Evolutionary conservation across 2,888 invertebrate species (phyloP).

Genomic region (Reticulitermes lucifugus): DNA sequence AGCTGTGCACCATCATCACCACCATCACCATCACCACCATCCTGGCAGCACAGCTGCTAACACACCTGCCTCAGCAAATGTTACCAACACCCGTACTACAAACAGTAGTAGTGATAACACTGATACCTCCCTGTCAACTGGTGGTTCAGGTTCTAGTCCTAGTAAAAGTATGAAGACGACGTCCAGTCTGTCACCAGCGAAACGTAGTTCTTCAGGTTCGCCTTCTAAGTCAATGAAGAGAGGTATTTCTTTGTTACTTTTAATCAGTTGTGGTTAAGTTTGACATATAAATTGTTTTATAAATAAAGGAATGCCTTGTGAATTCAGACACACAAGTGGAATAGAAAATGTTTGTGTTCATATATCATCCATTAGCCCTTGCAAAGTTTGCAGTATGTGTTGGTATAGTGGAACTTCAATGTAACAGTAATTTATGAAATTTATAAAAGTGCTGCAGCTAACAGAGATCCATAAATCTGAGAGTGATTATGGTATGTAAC

Average conservation of each 20-base stretch:
- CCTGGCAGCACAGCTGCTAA: conserved; percentile 60
- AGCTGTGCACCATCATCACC: conserved; percentile 32
- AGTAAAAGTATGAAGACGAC: conserved; percentile 90
- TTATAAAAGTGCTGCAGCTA: too few relatives aligned
- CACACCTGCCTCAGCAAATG: conserved; percentile 53
- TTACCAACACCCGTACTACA: conserved; percentile 64
- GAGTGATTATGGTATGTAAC: too few relatives aligned
- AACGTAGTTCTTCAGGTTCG: conserved; percentile 84
- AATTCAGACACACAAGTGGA: too few relatives aligned
- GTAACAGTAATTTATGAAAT: too few relatives aligned
- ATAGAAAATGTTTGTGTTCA: too few relatives aligned
- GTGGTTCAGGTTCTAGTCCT: conserved; percentile 81
- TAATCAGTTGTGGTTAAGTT: too few relatives aligned
- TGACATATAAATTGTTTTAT: too few relatives aligned
- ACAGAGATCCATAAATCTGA: too few relatives aligned
- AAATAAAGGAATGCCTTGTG: too few relatives aligned
- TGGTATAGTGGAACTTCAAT: too few relatives aligned
- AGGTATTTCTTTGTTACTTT: conserved; percentile 67
- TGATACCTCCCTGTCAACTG: conserved; percentile 69
- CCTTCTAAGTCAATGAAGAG: conserved; percentile 84
- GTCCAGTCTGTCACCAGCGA: conserved; percentile 86
- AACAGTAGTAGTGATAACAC: conserved; percentile 66
- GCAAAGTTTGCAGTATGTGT: too few relatives aligned
- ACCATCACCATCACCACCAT: conserved; percentile 55
- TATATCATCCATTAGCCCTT: too few relatives aligned